Evolutionary conservation across 2,888 invertebrate genomes (phyloP).

Genomic region (Tetranychus piercei): DNA sequence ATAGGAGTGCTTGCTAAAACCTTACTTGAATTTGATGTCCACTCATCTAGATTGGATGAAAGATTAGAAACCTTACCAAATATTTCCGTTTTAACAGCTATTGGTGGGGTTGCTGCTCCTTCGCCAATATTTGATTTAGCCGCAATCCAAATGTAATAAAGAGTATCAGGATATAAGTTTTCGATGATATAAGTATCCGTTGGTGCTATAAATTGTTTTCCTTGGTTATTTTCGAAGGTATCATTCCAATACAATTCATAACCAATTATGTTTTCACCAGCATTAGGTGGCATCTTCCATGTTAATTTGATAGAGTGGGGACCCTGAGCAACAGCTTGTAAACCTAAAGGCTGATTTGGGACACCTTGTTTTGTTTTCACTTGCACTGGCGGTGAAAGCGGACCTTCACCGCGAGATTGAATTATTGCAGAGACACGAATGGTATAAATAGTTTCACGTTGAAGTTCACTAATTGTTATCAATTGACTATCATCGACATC

Average conservation of each 20-base stretch:
- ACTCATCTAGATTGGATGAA: constrained; percentile 63
- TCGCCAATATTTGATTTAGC: constrained; percentile 81
- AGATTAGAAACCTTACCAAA: constrained; percentile 52
- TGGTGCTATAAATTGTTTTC: constrained; percentile 47
- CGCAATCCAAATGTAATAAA: constrained; percentile 91
- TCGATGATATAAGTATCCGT: constrained; percentile 68
- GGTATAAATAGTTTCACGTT: constrained; percentile 78
- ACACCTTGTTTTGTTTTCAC: constrained; percentile 93
- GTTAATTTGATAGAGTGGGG: constrained; percentile 75
- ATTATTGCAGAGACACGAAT: constrained; percentile 83
- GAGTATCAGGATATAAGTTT: constrained; percentile 79
- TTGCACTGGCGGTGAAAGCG: constrained; percentile 84
- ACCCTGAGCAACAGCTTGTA: constrained; percentile 65
- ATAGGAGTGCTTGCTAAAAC: constrained; percentile 86
- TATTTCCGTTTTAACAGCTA: constrained; percentile 84
- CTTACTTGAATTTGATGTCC: constrained; percentile 93
- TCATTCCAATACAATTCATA: constrained; percentile 96
- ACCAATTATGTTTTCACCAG: constrained; percentile 76
- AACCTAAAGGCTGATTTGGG: constrained; percentile 80
- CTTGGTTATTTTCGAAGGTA: constrained; percentile 48
- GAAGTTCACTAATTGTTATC: constrained; percentile 77
- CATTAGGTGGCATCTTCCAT: constrained; percentile 79
- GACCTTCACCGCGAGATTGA: constrained; percentile 71
- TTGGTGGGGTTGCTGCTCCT: constrained; percentile 82
- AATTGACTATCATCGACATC: constrained; percentile 80